Base-by-base conservation (phyloP, 2,797 vertebrate species). In the Coreius guichenoti region DNA sequence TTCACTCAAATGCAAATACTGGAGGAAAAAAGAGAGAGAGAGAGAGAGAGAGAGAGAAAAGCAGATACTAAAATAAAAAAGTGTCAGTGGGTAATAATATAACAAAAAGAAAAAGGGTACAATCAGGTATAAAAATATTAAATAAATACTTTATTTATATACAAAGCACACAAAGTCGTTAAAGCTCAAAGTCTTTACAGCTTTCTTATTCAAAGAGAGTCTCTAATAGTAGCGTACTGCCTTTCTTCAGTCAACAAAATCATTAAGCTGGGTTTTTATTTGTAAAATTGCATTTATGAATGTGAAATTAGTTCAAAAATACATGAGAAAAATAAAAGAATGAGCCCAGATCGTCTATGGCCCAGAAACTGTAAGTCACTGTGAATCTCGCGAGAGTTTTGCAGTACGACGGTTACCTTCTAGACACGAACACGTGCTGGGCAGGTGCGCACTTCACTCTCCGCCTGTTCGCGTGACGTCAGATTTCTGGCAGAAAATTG, bases 401-500 rank as follows among this genome's bases (percentile, higher is more conserved):
- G 3, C 29, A 21, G 26, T 21, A 6, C 3, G 65, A 68, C 17
- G 29, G 72, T 51, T 21, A 51, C 29, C 70, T 19, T 73, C 8
- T 19, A 36, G 9, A 11, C 1, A 26, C 43, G 12, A 80, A 9
- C 56, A 21, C 39, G 85, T n/a, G 56, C 58, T 68, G 75, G 72
- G 65, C 81, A 65, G 75, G 74, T 68, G 58, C 45, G 31, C 11
- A 1, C 69, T 8, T 12, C 31, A 9, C n/a, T 17, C 19, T 80
- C 36, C 33, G 12, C 70, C 84, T 68, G 0, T 8, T 81, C 17
- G 29, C 23, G 3, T 33, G 65, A 76, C 78, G 86, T 87, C 86
- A 81, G 31, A 51, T 6, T 43, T 17, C 16, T 8, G 33, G 16
- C 19, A 16, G 75, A 39, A 82, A 83, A 84, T 19, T 36, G 77